Percentiles rank a stretch among this genome's conserved stretches.
These are phyloP conservation scores for Tupaia tana DNA, from an alignment of 2,113 vertebrate genomes.

Conservation along the genomic window DNA sequence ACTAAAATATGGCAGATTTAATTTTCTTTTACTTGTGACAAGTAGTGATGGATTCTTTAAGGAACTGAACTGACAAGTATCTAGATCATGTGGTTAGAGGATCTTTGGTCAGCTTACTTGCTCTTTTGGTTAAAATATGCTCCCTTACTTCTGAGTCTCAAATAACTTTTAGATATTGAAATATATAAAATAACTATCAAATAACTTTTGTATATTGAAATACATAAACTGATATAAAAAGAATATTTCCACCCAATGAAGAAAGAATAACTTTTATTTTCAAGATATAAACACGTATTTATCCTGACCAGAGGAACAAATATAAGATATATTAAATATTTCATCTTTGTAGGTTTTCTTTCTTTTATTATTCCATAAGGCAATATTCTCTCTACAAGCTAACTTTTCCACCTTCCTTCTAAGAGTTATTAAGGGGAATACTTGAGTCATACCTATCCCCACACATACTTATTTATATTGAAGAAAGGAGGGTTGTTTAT, in stretches of 20 bases:
- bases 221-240: not conserved
- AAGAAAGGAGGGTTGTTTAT: not conserved
- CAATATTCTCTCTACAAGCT: not conserved
- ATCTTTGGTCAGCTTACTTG: not conserved
- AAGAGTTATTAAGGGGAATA: not conserved
- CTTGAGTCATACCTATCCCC: not conserved
- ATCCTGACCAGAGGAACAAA: not conserved
- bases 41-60: not conserved
- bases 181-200: not conserved
- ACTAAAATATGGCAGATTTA: not conserved
- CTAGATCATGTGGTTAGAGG: not conserved
- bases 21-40: not conserved
- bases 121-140: not conserved
- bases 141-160: not conserved
- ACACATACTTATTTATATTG: not conserved
- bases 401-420: not conserved
- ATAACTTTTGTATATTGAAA: constrained; percentile 5
- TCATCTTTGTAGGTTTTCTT: not conserved
- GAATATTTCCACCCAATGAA: not conserved
- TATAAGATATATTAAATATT: not conserved
- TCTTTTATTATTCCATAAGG: not conserved
- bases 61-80: not conserved
- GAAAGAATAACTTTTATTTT: not conserved
- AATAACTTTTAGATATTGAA: constrained; percentile 24
- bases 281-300: not conserved